phyloP scores from a whole-genome alignment of 2,113 vertebrate species.

The Herpetotheres cachinnans region DNA sequence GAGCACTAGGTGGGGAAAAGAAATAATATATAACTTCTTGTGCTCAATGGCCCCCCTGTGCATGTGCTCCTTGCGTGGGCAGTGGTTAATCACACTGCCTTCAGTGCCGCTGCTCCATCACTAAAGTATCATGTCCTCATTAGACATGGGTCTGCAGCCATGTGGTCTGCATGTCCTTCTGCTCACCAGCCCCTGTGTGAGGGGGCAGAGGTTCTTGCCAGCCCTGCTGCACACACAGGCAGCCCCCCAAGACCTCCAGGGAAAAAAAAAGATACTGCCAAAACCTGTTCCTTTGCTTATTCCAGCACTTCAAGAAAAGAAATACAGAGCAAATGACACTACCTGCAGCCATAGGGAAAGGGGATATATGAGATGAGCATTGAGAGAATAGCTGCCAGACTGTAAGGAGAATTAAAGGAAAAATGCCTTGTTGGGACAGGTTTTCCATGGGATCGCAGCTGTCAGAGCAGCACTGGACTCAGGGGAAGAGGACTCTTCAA shows the following conservation, averaged over 20 bases:
- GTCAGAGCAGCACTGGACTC: neutral
- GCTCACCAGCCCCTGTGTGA: rapidly evolving
- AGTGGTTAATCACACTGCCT: neutral
- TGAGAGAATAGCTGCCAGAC: neutral
- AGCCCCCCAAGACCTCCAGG: neutral
- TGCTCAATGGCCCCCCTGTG: neutral
- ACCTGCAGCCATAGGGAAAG: neutral
- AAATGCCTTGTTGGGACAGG: neutral
- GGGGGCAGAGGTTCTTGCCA: neutral
- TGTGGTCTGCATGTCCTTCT: neutral
- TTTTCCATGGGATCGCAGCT: neutral
- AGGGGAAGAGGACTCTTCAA: neutral
- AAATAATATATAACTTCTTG: neutral
- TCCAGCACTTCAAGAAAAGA: neutral
- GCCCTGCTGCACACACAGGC: neutral
- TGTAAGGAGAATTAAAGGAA: neutral
- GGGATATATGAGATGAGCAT: neutral
- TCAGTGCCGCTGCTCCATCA: neutral
- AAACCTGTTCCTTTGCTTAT: neutral
- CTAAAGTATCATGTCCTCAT: neutral
- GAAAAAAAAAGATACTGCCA: neutral
- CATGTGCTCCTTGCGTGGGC: neutral
- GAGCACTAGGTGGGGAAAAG: neutral
- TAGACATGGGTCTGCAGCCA: rapidly evolving
- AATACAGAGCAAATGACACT: neutral